Conservation (phyloP, 2,888 invertebrate species). For the Invenusta paracnida region DNA sequence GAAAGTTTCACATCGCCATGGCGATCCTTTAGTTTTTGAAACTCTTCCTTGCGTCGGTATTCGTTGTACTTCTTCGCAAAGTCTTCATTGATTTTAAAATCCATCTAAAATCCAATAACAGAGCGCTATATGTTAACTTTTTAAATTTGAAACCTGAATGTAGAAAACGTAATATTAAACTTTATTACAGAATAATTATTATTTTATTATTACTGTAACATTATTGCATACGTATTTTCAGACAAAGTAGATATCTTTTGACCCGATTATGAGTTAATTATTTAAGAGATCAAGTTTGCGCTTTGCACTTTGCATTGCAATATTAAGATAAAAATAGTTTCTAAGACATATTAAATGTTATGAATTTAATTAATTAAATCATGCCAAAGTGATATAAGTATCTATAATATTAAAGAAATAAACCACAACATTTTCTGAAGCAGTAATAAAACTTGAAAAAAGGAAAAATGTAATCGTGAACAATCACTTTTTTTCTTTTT, state of each 20-base stretch:
- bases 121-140: too few relatives aligned
- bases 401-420: too few relatives aligned
- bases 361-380: neutral
- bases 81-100: conserved; percentile 43
- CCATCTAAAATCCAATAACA: conserved; percentile 16
- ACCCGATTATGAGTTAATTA: too few relatives aligned
- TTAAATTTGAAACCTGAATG: neutral
- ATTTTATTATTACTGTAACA: neutral
- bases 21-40: conserved; percentile 36
- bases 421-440: too few relatives aligned
- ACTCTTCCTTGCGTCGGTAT: conserved; percentile 40
- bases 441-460: neutral
- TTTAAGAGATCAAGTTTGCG: too few relatives aligned
- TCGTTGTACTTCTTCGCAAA: conserved; percentile 41
- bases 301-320: too few relatives aligned
- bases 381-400: too few relatives aligned
- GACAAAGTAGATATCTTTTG: too few relatives aligned
- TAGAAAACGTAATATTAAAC: neutral
- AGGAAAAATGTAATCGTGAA: too few relatives aligned
- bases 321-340: neutral
- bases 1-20: conserved; percentile 35
- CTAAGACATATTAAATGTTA: neutral
- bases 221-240: too few relatives aligned
- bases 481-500: too few relatives aligned
- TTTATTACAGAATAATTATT: neutral